Conservation (phyloP, 2,888 invertebrate genomes). For the Metopia argyrocephala region DNA sequence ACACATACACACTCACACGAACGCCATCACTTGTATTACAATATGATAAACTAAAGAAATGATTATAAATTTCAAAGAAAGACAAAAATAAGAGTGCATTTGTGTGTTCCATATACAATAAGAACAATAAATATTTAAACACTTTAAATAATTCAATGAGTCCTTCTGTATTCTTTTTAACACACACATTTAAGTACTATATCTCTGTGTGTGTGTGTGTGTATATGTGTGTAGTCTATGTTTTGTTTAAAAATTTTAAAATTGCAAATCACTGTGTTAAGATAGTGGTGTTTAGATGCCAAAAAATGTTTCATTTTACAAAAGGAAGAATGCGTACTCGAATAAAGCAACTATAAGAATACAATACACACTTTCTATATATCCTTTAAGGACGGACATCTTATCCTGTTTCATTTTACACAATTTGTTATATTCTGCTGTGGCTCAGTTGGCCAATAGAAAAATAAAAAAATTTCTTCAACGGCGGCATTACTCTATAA, state of each 20-base stretch:
- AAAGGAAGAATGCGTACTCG: neutral
- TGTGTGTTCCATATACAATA: neutral
- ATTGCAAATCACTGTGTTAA: constrained; percentile 12
- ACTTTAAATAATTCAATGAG: constrained; percentile 24
- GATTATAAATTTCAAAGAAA: constrained; percentile 56
- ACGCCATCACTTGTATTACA: too few relatives aligned
- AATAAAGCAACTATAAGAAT: neutral
- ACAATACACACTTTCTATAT: too few relatives aligned
- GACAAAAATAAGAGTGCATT: neutral
- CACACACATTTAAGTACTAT: neutral
- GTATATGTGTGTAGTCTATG: constrained; percentile 10
- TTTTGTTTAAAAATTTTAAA: neutral
- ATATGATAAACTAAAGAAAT: constrained; percentile 53
- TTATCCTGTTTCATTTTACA: too few relatives aligned
- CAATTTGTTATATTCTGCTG: too few relatives aligned
- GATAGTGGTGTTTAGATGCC: constrained; percentile 21
- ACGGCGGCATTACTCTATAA: too few relatives aligned
- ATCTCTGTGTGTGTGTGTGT: too few relatives aligned
- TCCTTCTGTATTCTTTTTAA: neutral
- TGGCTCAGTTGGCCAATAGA: too few relatives aligned
- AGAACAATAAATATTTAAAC: constrained; percentile 42
- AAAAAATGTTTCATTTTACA: constrained; percentile 13
- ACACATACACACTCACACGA: too few relatives aligned
- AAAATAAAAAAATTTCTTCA: too few relatives aligned
- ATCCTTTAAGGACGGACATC: too few relatives aligned